Percentiles rank a stretch among this genome's conserved stretches.
Conservation (phyloP, 92 coral and sea anemone genomes). For the Scolanthus callimorphus region DNA sequence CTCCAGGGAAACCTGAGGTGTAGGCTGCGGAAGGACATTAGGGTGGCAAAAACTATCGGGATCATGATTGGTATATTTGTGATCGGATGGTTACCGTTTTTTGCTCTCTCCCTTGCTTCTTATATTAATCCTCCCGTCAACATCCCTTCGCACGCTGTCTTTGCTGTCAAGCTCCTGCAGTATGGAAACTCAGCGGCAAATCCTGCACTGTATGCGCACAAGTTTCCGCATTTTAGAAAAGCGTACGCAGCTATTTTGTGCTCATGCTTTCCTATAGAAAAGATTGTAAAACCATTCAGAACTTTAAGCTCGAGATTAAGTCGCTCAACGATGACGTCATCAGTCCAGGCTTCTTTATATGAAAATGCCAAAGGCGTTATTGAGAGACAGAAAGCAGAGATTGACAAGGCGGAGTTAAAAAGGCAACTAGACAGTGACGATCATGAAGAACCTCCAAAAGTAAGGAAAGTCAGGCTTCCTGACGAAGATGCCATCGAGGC, state of each 20-base stretch:
- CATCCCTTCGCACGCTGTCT: slow-evolving; percentile 49
- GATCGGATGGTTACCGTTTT: slow-evolving; percentile 72
- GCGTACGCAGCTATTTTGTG: slow-evolving; percentile 58
- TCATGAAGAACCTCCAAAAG: too few species aligned
- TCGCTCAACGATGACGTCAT: slow-evolving; percentile 15
- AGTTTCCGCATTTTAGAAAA: slow-evolving; percentile 57
- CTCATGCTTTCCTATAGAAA: slow-evolving; percentile 14
- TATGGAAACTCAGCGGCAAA: slow-evolving; percentile 65
- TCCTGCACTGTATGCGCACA: slow-evolving; percentile 63
- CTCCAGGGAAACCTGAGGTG: slow-evolving; percentile 7
- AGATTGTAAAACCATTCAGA: slow-evolving; percentile 2
- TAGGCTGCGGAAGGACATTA: slow-evolving; percentile 42
- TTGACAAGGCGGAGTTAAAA: too few species aligned
- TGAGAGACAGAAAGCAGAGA: too few species aligned
- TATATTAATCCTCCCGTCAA: slow-evolving; percentile 1
- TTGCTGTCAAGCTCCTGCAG: slow-evolving; percentile 66
- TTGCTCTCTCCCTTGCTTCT: slow-evolving; percentile 34
- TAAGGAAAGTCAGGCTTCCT: too few species aligned
- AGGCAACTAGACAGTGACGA: too few species aligned
- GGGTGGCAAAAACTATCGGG: slow-evolving; percentile 59
- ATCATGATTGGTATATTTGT: slow-evolving; percentile 54
- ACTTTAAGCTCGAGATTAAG: slow-evolving; percentile 3
- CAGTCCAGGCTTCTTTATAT: slow-evolving; percentile 1
- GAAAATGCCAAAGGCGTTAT: slow-evolving; percentile 4
- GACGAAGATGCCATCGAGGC: neutral